These are phyloP conservation scores for Sebastes aleutianus DNA, from an alignment of 2,797 vertebrate genomes.

Conservation along the genomic window DNA sequence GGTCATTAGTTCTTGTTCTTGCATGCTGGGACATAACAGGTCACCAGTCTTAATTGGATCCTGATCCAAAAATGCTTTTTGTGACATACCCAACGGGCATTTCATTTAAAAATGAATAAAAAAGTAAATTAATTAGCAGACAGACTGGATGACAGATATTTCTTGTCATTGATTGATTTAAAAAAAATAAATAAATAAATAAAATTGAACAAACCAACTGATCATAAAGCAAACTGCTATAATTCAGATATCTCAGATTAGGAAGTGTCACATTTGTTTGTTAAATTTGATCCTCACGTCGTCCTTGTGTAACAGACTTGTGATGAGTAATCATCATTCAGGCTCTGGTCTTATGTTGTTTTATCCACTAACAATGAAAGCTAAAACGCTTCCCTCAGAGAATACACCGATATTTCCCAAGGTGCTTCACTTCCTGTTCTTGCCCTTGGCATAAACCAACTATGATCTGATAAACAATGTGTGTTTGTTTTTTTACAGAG, in stretches of 20 bases:
- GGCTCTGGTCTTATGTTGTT: neutral
- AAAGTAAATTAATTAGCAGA: neutral
- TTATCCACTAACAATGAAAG: conserved; percentile 1
- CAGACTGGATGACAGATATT: neutral
- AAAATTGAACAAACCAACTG: neutral
- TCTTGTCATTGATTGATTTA: neutral
- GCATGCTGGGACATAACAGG: conserved; percentile 7
- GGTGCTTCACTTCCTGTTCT: conserved; percentile 15
- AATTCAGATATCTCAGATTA: neutral
- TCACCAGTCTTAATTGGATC: conserved; percentile 14
- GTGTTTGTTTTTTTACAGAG: conserved; percentile 2
- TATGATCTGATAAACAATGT: conserved; percentile 6
- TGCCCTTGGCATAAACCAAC: conserved; percentile 25
- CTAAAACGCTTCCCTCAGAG: neutral
- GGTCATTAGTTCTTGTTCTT: conserved; percentile 5
- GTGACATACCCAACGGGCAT: neutral
- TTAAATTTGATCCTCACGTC: neutral
- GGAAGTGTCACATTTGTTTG: neutral
- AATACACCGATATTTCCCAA: conserved; percentile 16
- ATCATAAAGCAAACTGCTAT: neutral
- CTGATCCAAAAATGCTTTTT: conserved; percentile 1
- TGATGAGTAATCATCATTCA: neutral
- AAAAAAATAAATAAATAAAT: neutral
- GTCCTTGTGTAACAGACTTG: neutral
- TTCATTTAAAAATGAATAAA: neutral